Evolutionary conservation across 2,888 invertebrate species (phyloP), one percentile per base, ranked within the genome.

Genomic region (Andrena marginata): DNA sequence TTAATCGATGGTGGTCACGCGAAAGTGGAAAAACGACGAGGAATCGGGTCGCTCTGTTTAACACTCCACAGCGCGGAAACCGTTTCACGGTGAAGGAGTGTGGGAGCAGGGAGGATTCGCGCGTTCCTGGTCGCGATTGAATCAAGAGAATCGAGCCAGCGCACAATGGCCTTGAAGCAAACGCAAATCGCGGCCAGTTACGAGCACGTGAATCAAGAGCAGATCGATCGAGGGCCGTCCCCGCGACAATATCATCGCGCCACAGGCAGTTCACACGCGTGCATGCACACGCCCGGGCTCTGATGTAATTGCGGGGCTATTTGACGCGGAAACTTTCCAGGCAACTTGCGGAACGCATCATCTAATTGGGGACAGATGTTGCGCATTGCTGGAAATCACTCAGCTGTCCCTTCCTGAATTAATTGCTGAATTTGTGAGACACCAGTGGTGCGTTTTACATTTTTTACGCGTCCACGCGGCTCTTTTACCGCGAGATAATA

Each of bases 351-450:
- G 65, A 56, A 59, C 56, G 23, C 77, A 82, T 82, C 77, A 85
- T 71, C 77, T 70, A 56, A 48, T 42, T 26, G 31, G 78, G 64
- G 85, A 82, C 87, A 87, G 84, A 87, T 87, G 87, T 85, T 75
- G 71, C 75, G 20, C 68, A 35, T 67, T 77, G 64, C 71, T 31
- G 49, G 75, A 72, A 82, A 87, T 87, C 75, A 68, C 64, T 72
- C 63, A 2, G n/a, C 74, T 72, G 71, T 79, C 72, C 77, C 67
- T 68, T 35, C 60, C 64, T 72, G 73, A 87, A 87, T 85, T 85
- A 87, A 87, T 87, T 75, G 77, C 49, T 13, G 51, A 29, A 76
- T 68, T 87, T 83, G 81, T 64, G 5, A 8, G 8, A 7, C 2
- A 83, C 81, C 85, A 85, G 65, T 20, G 49, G 33, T 13, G 10